Percentiles rank a stretch among this genome's conserved stretches.
Evolutionary conservation across 2,113 vertebrate species (phyloP).

Genomic region (Paradoxurus hermaphroditus): DNA sequence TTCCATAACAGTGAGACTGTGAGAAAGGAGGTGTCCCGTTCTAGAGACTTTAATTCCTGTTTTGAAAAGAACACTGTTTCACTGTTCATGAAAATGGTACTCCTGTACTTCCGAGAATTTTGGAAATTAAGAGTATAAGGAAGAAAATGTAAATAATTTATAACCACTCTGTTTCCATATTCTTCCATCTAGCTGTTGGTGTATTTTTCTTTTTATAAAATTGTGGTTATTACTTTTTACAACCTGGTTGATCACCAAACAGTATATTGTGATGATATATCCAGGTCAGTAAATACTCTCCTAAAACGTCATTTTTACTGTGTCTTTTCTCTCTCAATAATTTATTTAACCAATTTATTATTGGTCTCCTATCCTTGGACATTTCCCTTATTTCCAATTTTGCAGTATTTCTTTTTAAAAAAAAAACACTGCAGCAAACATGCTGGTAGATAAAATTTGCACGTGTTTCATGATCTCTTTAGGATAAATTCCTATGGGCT

Average conservation of each 20-base stretch:
- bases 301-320: neutral
- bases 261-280: neutral
- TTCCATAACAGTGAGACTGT: neutral
- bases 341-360: neutral
- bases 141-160: neutral
- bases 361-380: neutral
- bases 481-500: neutral
- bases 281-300: neutral
- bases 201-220: neutral
- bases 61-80: neutral
- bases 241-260: neutral
- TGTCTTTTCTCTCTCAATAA: neutral
- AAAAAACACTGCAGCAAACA: neutral
- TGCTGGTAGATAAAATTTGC: neutral
- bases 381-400: neutral
- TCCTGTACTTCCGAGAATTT: neutral
- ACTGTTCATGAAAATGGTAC: neutral
- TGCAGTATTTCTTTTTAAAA: neutral
- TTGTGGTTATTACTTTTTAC: neutral
- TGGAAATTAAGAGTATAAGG: neutral
- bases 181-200: neutral
- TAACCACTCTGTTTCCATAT: neutral
- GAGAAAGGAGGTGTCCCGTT: neutral
- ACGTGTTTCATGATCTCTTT: neutral
- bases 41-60: neutral